Conservation (phyloP, 2,888 invertebrate genomes). For the Amorpha juglandis region DNA sequence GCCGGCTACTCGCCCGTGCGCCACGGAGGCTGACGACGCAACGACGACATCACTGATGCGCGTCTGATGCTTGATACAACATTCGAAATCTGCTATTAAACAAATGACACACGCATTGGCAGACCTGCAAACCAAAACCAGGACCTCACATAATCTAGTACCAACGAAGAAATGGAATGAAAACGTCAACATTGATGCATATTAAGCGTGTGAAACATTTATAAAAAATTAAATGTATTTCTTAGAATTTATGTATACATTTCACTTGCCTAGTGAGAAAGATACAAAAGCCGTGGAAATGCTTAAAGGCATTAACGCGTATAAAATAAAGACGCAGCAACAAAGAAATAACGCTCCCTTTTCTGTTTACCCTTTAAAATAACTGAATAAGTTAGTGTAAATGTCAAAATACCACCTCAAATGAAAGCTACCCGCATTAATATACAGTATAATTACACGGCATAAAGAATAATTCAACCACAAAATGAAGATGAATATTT, state of each 20-base stretch:
- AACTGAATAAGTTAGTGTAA: conserved; percentile 19
- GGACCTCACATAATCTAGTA: no score
- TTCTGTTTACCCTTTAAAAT: conserved; percentile 23
- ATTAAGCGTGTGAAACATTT: not conserved
- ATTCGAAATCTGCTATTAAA: no score
- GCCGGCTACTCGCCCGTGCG: no score
- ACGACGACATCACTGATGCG: no score
- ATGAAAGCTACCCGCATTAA: conserved; percentile 15
- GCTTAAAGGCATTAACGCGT: conserved; percentile 18
- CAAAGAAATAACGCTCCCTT: conserved; percentile 15
- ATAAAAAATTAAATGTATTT: not conserved
- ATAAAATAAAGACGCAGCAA: conserved; percentile 10
- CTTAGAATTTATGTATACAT: not conserved
- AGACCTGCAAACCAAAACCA: no score
- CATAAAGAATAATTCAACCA: conserved; percentile 23
- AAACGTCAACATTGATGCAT: not conserved
- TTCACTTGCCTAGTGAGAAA: not conserved
- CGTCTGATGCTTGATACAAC: no score
- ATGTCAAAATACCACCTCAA: conserved; percentile 14
- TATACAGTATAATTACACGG: conserved; percentile 17
- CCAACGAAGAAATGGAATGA: not conserved
- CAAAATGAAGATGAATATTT: conserved; percentile 23
- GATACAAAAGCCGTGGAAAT: conserved; percentile 3
- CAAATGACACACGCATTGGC: no score
- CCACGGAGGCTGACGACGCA: no score